These are phyloP conservation scores for Grapholita molesta DNA, from an alignment of 1,140 invertebrate genomes.

Conservation along the genomic window DNA sequence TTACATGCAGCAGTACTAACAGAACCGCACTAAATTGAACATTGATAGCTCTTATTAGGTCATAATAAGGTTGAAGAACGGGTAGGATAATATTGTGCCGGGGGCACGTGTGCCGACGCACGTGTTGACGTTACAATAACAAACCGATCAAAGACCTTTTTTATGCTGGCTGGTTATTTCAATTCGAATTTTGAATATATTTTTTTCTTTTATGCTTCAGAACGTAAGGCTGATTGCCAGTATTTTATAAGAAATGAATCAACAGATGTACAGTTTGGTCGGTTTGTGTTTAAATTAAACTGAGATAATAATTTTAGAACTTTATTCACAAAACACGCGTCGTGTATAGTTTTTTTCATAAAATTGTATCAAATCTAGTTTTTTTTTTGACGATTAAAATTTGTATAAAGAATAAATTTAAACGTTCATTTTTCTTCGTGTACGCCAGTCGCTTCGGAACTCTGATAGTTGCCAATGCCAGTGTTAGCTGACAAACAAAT, in stretches of 20 bases:
- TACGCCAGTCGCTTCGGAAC: neutral
- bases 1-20: constrained; percentile 26
- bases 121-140: constrained; percentile 59
- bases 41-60: neutral
- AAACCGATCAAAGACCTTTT: constrained; percentile 56
- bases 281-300: no score
- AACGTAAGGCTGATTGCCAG: neutral
- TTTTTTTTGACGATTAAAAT: no score
- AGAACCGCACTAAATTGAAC: neutral
- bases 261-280: neutral
- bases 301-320: no score
- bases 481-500: neutral
- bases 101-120: constrained; percentile 36
- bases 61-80: neutral
- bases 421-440: neutral
- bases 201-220: neutral
- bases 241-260: neutral
- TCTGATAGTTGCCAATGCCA: neutral
- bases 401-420: neutral
- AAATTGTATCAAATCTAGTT: no score
- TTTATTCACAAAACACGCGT: no score
- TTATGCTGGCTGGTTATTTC: constrained; percentile 24
- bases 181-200: neutral
- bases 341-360: no score
- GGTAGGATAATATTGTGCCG: constrained; percentile 18